Conservation (phyloP, 2,888 invertebrate genomes). For the Copidosoma aretas region DNA sequence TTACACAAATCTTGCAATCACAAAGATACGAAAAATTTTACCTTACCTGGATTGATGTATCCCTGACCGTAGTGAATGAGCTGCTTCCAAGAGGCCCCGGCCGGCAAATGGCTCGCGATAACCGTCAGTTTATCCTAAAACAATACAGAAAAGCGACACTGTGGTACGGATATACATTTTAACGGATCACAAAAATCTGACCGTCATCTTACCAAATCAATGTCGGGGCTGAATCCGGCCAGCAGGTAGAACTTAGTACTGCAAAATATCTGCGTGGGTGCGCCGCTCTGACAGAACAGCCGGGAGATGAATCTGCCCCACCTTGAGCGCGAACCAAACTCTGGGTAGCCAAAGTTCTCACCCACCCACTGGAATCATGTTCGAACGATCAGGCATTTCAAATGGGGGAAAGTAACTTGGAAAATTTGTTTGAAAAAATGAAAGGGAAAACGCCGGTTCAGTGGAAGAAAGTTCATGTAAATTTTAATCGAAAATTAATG, state of each 20-base stretch:
- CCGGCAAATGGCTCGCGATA: conserved; percentile 56
- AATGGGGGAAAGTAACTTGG: too few relatives aligned
- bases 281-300: conserved; percentile 52
- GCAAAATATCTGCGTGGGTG: conserved; percentile 54
- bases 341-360: conserved; percentile 59
- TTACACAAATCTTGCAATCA: background rate
- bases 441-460: background rate
- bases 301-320: conserved; percentile 58
- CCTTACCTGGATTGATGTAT: conserved; percentile 53
- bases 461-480: too few relatives aligned
- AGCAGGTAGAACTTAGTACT: conserved; percentile 53
- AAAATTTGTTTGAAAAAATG: background rate
- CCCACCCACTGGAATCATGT: conserved; percentile 54
- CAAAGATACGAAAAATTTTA: background rate
- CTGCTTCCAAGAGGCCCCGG: conserved; percentile 60
- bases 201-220: conserved; percentile 31
- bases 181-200: background rate
- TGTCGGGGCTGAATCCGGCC: conserved; percentile 50
- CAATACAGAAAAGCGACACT: background rate
- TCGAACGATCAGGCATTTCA: too few relatives aligned
- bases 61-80: conserved; percentile 58
- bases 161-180: background rate
- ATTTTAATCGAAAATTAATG: too few relatives aligned
- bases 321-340: conserved; percentile 52
- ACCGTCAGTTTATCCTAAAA: conserved; percentile 53